phyloP scores from a whole-genome alignment of 2,888 invertebrate species.

The Lamellibrachia columna region DNA sequence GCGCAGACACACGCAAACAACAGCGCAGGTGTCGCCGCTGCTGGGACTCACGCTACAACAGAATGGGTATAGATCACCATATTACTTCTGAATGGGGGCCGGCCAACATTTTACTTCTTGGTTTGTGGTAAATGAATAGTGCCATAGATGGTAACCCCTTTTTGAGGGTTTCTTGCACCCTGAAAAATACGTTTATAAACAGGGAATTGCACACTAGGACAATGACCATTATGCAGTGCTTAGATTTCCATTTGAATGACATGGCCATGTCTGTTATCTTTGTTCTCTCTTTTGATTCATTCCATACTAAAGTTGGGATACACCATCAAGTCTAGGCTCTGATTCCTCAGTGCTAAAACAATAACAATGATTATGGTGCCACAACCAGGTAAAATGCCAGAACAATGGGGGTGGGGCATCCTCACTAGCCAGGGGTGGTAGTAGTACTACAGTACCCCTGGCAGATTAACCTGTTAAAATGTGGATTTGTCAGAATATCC shows the following conservation, averaged over 20 bases:
- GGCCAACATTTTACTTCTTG: neutral
- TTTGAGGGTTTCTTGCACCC: neutral
- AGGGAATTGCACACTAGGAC: neutral
- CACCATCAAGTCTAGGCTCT: neutral
- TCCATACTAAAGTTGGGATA: neutral
- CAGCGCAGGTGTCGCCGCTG: slow-evolving; percentile 46
- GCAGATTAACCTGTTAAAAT: no score
- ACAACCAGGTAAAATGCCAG: neutral
- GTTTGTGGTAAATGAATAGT: neutral
- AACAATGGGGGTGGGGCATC: neutral
- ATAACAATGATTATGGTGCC: neutral
- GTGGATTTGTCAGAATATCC: no score
- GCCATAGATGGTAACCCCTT: neutral
- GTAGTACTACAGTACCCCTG: no score
- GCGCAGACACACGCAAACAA: slow-evolving; percentile 42
- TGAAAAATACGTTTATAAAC: neutral
- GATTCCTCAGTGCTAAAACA: neutral
- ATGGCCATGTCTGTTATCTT: neutral
- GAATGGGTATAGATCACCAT: neutral
- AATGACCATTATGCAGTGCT: neutral
- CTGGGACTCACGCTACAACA: slow-evolving; percentile 39
- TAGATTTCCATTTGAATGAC: no score
- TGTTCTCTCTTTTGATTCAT: neutral
- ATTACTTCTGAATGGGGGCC: neutral
- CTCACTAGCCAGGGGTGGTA: no score